Percentiles rank a stretch among this genome's conserved stretches.
Conservation (phyloP, 2,113 vertebrate genomes). For the Scopus umbretta region DNA sequence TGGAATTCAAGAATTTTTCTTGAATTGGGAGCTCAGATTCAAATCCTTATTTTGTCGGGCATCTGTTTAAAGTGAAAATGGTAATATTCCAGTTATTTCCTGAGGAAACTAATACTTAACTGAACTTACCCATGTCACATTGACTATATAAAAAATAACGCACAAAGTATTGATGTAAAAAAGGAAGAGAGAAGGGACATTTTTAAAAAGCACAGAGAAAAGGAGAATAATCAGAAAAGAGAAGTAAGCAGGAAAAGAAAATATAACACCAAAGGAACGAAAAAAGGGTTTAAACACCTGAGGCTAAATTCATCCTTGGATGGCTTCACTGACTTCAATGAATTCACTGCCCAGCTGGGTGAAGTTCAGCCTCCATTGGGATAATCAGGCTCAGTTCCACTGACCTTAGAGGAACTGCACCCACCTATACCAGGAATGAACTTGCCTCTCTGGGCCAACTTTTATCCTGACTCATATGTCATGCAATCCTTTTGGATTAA, state of each 20-base stretch:
- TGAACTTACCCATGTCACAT: slow-evolving; percentile 65
- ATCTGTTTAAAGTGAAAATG: slow-evolving; percentile 66
- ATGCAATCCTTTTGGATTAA: slow-evolving; percentile 41
- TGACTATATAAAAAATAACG: slow-evolving; percentile 59
- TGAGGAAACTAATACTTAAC: slow-evolving; percentile 64
- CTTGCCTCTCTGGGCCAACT: slow-evolving; percentile 49
- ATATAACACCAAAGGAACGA: not conserved
- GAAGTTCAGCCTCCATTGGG: slow-evolving; percentile 24
- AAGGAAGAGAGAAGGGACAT: slow-evolving; percentile 5
- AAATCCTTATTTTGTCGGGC: slow-evolving; percentile 50
- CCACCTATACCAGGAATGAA: slow-evolving; percentile 23
- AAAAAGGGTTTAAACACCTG: not conserved
- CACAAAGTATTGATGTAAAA: slow-evolving; percentile 56
- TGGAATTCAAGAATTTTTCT: slow-evolving; percentile 40
- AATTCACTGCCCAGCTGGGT: slow-evolving; percentile 15
- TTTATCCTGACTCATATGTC: slow-evolving; percentile 24
- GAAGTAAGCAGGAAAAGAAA: slow-evolving; percentile 23
- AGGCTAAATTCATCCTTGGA: slow-evolving; percentile 48
- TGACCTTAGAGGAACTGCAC: slow-evolving; percentile 22
- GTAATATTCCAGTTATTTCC: slow-evolving; percentile 64
- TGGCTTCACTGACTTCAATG: slow-evolving; percentile 40
- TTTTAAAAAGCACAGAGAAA: slow-evolving; percentile 52
- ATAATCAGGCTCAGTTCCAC: slow-evolving; percentile 20
- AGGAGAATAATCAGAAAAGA: slow-evolving; percentile 11
- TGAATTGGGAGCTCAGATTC: slow-evolving; percentile 33